Conservation (phyloP, 2,888 invertebrate species). For the Calameuta pallipes region DNA sequence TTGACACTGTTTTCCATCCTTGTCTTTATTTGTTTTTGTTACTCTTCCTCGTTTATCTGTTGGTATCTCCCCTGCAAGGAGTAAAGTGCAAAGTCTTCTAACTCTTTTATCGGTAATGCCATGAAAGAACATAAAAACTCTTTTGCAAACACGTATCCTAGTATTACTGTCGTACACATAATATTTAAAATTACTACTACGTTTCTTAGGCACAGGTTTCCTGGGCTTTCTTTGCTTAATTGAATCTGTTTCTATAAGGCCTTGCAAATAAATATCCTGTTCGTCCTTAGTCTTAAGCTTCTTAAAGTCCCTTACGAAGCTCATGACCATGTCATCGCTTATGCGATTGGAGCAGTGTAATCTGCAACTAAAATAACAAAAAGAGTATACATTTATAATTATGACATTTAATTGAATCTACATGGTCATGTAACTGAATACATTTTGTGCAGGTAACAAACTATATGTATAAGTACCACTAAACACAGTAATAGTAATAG, state of each 20-base stretch:
- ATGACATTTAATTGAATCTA: too few relatives aligned
- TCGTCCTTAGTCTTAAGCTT: slow-evolving; percentile 8
- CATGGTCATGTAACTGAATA: too few relatives aligned
- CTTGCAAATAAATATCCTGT: slow-evolving; percentile 9
- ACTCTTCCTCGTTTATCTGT: slow-evolving; percentile 1
- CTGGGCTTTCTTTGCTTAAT: not conserved
- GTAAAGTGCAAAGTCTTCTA: slow-evolving; percentile 3
- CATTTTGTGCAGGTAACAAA: not conserved
- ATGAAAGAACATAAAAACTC: slow-evolving; percentile 8
- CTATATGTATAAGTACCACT: not conserved
- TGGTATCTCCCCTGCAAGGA: slow-evolving; percentile 4
- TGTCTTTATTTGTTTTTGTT: not conserved
- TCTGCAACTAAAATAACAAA: slow-evolving; percentile 3
- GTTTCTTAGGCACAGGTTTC: not conserved
- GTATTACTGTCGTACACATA: not conserved
- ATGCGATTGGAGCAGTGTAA: slow-evolving; percentile 4
- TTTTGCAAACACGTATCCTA: slow-evolving; percentile 6
- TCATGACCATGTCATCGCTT: slow-evolving; percentile 4
- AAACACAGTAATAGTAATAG: not conserved
- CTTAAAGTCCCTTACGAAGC: slow-evolving; percentile 4
- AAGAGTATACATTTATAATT: too few relatives aligned
- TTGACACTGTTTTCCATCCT: not conserved
- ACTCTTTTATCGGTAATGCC: slow-evolving; percentile 8
- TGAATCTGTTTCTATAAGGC: not conserved
- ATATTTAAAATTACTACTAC: slow-evolving; percentile 3